Base-by-base conservation (phyloP, 1,140 invertebrate genomes). In the Berghia stephanieae region DNA sequence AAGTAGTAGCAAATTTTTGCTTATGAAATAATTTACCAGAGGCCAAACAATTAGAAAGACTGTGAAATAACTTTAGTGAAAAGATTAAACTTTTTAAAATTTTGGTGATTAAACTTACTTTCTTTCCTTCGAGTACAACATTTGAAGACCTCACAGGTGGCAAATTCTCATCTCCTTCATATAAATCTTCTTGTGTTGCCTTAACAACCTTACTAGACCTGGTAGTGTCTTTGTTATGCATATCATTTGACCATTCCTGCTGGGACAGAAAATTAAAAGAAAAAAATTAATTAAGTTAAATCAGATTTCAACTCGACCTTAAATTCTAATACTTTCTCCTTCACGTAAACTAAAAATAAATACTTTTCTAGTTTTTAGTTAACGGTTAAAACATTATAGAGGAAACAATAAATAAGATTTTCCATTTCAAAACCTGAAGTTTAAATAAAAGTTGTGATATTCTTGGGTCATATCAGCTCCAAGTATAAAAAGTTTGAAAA, bases 71-170 rank as follows among this genome's bases (percentile, higher is more conserved):
- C n/a, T n/a, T n/a, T n/a, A n/a, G n/a, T n/a, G n/a, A n/a, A n/a
- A n/a, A n/a, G n/a, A n/a, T n/a, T n/a, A n/a, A n/a, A n/a, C n/a
- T n/a, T n/a, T n/a, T n/a, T n/a, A n/a, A n/a, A n/a, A n/a, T n/a
- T n/a, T n/a, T n/a, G n/a, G n/a, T n/a, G n/a, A 13, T 69, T 13
- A 21, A 40, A 18, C 43, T 68, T 21, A 76, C 73, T 49, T 71
- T 72, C 43, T 73, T 44, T 38, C 79, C 75, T 76, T 80, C 31
- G 18, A 73, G 43, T 44, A 75, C 44, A 36, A 83, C 79, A 40
- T 71, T 77, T 24, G 75, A 72, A 31, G 81, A 79, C 66, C 85
- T 74, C 52, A 86, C 73, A 13, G 85, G 85, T 34, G 84, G 85
- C 27, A 85, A 75, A 31, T 79, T 78, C 10, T 49, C 49, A 52